These are phyloP conservation scores for Synanthedon andrenaeformis DNA, from an alignment of 2,888 invertebrate species.

Conservation along the genomic window DNA sequence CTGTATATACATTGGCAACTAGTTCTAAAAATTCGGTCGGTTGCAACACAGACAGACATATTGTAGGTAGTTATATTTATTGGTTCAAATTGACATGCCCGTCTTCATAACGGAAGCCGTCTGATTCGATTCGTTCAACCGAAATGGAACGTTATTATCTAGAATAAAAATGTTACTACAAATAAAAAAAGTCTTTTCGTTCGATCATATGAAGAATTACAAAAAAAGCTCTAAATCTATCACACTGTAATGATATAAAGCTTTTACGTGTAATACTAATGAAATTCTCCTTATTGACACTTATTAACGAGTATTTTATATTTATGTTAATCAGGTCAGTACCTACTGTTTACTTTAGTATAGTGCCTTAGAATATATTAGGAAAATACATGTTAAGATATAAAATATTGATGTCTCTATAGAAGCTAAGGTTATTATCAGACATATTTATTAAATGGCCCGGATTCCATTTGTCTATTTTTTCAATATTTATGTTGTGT, in stretches of 20 bases:
- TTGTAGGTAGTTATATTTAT: conserved; percentile 24
- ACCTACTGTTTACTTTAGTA: conserved; percentile 7
- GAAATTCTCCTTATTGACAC: too few relatives aligned
- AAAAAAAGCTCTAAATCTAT: too few relatives aligned
- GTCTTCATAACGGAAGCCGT: conserved; percentile 54
- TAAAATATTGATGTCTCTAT: background rate
- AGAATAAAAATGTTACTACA: conserved; percentile 1
- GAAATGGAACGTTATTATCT: conserved; percentile 6
- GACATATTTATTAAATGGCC: too few relatives aligned
- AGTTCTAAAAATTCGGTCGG: background rate
- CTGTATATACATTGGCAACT: too few relatives aligned
- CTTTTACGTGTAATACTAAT: too few relatives aligned
- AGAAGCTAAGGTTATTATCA: too few relatives aligned
- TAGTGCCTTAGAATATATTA: conserved; percentile 2
- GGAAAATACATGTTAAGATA: background rate
- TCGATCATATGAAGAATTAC: too few relatives aligned
- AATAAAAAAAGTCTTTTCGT: too few relatives aligned
- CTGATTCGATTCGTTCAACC: conserved; percentile 22
- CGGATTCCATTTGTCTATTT: too few relatives aligned
- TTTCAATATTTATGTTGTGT: too few relatives aligned
- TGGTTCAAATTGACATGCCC: conserved; percentile 62
- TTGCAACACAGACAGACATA: background rate
- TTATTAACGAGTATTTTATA: too few relatives aligned
- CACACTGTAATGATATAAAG: too few relatives aligned
- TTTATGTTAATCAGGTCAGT: conserved; percentile 2